These are phyloP conservation scores for Macroteleia sp. DNA, from an alignment of 2,888 invertebrate species.

Conservation along the genomic window DNA sequence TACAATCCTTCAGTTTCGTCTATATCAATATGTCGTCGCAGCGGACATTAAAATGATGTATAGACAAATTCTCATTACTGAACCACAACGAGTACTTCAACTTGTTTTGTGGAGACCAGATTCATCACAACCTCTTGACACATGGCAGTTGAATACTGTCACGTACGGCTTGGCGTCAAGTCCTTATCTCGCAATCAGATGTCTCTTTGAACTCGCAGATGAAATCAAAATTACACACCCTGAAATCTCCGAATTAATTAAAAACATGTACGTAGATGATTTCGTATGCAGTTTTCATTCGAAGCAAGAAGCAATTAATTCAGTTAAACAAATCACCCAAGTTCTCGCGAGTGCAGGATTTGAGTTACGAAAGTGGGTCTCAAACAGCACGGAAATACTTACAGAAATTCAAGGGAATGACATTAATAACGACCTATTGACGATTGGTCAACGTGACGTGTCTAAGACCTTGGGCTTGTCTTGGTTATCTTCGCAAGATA, in stretches of 20 bases:
- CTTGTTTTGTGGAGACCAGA: not conserved
- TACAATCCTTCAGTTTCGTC: not conserved
- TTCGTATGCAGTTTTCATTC: conserved; percentile 1
- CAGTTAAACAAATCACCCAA: not conserved
- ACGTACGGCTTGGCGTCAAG: not conserved
- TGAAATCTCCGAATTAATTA: not conserved
- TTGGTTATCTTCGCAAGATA: not conserved
- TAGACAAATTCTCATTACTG: not conserved
- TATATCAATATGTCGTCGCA: not conserved
- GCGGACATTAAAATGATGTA: conserved; percentile 3
- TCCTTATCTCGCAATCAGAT: conserved; percentile 3
- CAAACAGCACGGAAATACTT: not conserved
- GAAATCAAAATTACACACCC: not conserved
- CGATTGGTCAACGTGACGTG: not conserved
- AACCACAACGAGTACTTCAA: not conserved
- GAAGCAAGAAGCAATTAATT: not conserved
- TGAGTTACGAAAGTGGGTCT: conserved; percentile 14
- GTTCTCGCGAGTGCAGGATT: not conserved
- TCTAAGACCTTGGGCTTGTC: conserved; percentile 7
- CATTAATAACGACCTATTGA: not conserved
- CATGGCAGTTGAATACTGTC: conserved; percentile 1
- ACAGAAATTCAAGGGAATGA: not conserved
- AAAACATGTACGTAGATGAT: conserved; percentile 6
- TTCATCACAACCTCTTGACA: not conserved
- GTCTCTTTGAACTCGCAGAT: conserved; percentile 1